Base-by-base conservation (phyloP, 2,888 invertebrate genomes). In the Caenorhabditis doughertyi region DNA sequence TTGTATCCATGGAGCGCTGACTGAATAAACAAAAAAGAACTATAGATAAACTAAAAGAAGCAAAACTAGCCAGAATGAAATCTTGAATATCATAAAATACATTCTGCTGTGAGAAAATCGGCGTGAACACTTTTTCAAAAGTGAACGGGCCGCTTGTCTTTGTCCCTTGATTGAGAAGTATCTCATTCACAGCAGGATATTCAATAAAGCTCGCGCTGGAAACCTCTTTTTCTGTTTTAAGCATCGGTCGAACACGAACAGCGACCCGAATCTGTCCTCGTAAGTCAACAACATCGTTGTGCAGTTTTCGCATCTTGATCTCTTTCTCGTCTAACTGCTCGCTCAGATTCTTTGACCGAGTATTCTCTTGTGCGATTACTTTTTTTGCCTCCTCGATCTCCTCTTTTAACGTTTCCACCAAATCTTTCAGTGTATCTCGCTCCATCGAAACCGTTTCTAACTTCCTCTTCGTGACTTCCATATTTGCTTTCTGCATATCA, bases 1-100 rank as follows among this genome's bases (percentile, higher is more conserved):
- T 89, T 89, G 83, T 83, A 89, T 5, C 89, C 89, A 42, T 89
- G 84, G 9, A 89, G 83, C n/a, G 71, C 79, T 11, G 81, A 84
- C 86, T 86, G 74, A 55, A n/a, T n/a, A n/a, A n/a, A n/a, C n/a
- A n/a, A 83, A 60, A 49, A 0, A 29, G 7, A 23, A 23, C 11
- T 21, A 53, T 58, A 0, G 25, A 21, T 11, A 42, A 47, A 47
- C 5, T n/a, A 39, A 4, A 5, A 13, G 11, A 39, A 13, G 16
- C 4, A 11, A 3, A 25, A 51, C 82, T 16, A 25, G 84, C 86
- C 73, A 79, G n/a, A 18, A 87, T 81, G 25, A 88, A 81, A 16
- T 88, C 88, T 39, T 86, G 58, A 2, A 88, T 67, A 11, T 84
- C 79, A 0, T 49, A 53, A 64, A 87, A 88, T 13, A 88, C 64